Conservation (phyloP, 1,140 invertebrate species). For the Melitaea cinxia region DNA sequence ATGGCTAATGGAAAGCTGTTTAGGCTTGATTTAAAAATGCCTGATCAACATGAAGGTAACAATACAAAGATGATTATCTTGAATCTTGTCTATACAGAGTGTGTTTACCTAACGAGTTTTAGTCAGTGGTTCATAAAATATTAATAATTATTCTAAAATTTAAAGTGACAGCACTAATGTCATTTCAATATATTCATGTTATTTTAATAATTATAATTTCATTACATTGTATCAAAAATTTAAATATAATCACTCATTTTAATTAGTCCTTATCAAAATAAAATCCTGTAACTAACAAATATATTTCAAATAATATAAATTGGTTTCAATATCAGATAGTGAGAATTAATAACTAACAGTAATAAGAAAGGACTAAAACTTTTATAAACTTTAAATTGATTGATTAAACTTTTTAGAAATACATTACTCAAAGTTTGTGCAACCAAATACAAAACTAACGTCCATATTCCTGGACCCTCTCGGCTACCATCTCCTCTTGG, state of each 20-base stretch:
- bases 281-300: background rate
- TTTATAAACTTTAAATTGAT: too few species aligned
- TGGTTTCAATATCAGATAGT: too few species aligned
- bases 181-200: too few species aligned
- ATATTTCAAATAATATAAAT: too few species aligned
- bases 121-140: too few species aligned
- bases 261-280: background rate
- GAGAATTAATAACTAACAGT: too few species aligned
- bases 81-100: too few species aligned
- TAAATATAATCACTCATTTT: background rate
- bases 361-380: too few species aligned
- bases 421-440: conserved; percentile 82
- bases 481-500: conserved; percentile 92
- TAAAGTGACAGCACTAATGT: too few species aligned
- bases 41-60: conserved; percentile 89
- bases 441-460: conserved; percentile 84
- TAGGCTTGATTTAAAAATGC: conserved; percentile 90
- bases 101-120: too few species aligned
- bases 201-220: background rate
- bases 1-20: conserved; percentile 92
- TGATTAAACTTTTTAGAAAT: conserved; percentile 76
- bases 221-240: background rate
- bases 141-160: too few species aligned
- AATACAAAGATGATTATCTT: background rate
- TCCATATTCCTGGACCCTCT: conserved; percentile 93